Evolutionary conservation across 2,797 vertebrate genomes (phyloP), one percentile per base, ranked within the genome.

Genomic region (Echiichthys vipera): DNA sequence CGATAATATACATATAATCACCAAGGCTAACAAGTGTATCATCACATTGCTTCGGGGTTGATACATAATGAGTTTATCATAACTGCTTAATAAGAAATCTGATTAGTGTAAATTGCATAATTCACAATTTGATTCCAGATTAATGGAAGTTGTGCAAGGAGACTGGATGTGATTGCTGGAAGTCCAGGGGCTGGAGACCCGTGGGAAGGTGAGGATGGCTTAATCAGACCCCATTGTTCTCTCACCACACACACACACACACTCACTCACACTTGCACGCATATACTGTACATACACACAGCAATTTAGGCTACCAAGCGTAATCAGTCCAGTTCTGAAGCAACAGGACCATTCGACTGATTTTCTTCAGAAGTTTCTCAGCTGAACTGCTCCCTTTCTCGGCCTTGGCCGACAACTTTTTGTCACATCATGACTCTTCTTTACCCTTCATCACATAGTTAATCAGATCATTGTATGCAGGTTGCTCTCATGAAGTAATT

Each of bases 221-320:
- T 81, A 81, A 89, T 92, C 89, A 92, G 75, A 72, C 49, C 29
- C 67, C 56, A 87, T 92, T 92, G 83, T 90, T 90, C 74, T 67
- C 70, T n/a, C 12, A 36, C 30, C 24, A 27, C 29, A 68, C 74
- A 66, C 54, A 24, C 55, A 59, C 29, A 20, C 51, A 24, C 51
- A 17, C 17, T 12, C 29, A 24, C 43, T 53, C 40, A 37, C 30
- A 65, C 36, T 5, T 45, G 27, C 39, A 25, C 49, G 5, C 25
- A 29, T 10, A 17, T 50, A 59, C 62, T 10, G 14, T 50, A 59
- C 62, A 36, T 17, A 51, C 45, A 39, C 17, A 27, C 18, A 37
- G 34, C 59, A 65, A 62, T 85, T 77, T 69, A 40, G 32, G 43
- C 66, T 34, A 29, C 76, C 13, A 10, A 56, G 67, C 0, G 20